phyloP scores from a whole-genome alignment of 2,113 vertebrate species.

The Xiphophorus couchianus region DNA sequence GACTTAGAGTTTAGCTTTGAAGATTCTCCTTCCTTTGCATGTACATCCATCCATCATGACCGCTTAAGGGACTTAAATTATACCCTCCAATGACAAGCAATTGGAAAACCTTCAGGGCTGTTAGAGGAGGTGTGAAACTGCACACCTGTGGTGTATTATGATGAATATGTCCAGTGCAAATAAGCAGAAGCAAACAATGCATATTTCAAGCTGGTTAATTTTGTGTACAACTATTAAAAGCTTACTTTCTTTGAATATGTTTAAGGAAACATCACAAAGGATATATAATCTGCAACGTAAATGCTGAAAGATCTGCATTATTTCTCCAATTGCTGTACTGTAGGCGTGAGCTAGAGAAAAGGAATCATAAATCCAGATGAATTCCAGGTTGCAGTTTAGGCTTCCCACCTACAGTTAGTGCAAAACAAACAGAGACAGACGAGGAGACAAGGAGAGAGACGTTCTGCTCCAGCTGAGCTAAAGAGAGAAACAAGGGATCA shows the following conservation, averaged over 20 bases:
- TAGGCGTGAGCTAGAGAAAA: constrained; percentile 3
- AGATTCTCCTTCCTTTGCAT: constrained; percentile 18
- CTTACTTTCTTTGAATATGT: neutral
- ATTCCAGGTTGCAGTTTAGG: constrained; percentile 57
- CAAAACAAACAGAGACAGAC: constrained; percentile 69
- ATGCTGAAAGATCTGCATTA: neutral
- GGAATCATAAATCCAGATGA: constrained; percentile 18
- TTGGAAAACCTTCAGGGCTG: constrained; percentile 6
- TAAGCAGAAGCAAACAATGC: neutral
- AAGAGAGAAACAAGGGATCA: constrained; percentile 69
- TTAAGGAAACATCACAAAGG: neutral
- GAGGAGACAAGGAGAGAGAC: constrained; percentile 48
- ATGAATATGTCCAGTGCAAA: neutral
- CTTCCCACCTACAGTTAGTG: constrained; percentile 59
- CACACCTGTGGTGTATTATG: neutral
- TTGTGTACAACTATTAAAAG: neutral
- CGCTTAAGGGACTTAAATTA: constrained; percentile 13
- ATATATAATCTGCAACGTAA: neutral
- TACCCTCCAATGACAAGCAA: neutral
- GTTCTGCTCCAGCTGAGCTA: constrained; percentile 58
- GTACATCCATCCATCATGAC: constrained; percentile 25
- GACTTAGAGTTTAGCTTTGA: constrained; percentile 36
- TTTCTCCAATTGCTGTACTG: constrained; percentile 4
- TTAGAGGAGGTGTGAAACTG: neutral
- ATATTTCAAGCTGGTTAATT: neutral